These are phyloP conservation scores for Telmatherina bonti DNA, from an alignment of 2,797 vertebrate species.

Conservation along the genomic window DNA sequence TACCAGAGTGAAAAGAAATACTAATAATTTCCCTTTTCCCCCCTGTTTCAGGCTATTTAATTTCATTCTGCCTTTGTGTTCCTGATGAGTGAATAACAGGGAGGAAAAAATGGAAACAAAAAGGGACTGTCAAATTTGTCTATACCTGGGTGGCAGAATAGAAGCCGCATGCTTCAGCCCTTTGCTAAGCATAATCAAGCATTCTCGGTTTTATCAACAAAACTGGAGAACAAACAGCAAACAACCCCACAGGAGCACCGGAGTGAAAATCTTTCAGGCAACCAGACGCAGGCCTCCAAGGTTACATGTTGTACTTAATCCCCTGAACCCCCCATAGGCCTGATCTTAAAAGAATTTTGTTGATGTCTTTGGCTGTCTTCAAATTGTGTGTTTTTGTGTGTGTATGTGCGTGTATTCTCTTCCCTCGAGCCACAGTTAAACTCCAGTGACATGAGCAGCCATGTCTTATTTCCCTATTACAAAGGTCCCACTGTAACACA, in stretches of 20 bases:
- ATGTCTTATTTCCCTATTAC: conserved; percentile 79
- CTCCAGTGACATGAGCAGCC: conserved; percentile 77
- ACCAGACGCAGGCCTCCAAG: conserved; percentile 69
- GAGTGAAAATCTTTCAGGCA: conserved; percentile 53
- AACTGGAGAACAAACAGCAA: conserved; percentile 57
- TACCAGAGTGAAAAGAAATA: conserved; percentile 29
- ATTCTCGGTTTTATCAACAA: conserved; percentile 55
- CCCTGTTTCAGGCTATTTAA: conserved; percentile 26
- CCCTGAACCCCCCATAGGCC: conserved; percentile 61
- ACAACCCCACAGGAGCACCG: conserved; percentile 38
- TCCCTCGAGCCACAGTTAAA: conserved; percentile 72
- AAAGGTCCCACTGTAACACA: conserved; percentile 73
- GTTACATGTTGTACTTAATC: conserved; percentile 76
- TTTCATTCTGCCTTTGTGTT: conserved; percentile 39
- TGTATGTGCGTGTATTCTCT: conserved; percentile 10
- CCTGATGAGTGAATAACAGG: conserved; percentile 42
- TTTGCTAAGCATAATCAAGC: conserved; percentile 64
- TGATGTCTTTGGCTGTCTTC: conserved; percentile 65
- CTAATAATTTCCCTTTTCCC: conserved; percentile 19
- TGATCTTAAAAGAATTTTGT: conserved; percentile 69
- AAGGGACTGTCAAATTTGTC: conserved; percentile 35
- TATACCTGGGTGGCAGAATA: conserved; percentile 53
- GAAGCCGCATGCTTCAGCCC: conserved; percentile 31
- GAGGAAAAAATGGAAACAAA: conserved; percentile 43
- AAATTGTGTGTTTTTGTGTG: conserved; percentile 32